Conservation (phyloP, 2,888 invertebrate species). For the Drosophila mayaguana region DNA sequence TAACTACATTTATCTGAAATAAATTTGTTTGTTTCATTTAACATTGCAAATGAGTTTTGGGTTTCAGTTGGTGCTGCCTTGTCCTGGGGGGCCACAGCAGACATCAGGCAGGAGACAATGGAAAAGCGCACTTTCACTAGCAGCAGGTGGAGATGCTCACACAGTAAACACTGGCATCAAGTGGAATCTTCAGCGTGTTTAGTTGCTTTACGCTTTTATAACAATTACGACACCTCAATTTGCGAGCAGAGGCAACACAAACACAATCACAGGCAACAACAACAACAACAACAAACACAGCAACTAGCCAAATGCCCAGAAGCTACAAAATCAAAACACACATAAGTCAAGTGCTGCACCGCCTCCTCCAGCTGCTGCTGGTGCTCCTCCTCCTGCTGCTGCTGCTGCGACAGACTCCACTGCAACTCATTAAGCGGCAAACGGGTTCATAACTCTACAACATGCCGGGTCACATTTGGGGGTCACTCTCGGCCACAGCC, state of each 20-base stretch:
- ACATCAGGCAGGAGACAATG: constrained; percentile 49
- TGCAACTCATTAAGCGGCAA: constrained; percentile 71
- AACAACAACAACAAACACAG: not conserved
- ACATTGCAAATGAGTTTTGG: constrained; percentile 65
- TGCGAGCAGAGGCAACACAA: constrained; percentile 27
- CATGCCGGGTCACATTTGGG: constrained; percentile 42
- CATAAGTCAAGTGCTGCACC: constrained; percentile 34
- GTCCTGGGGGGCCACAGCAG: constrained; percentile 43
- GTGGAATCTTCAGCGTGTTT: constrained; percentile 40
- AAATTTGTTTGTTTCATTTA: constrained; percentile 55
- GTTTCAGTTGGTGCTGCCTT: constrained; percentile 3
- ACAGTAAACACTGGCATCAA: constrained; percentile 32
- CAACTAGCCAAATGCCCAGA: constrained; percentile 67
- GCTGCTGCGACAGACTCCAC: constrained; percentile 33
- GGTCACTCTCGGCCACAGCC: constrained; percentile 23
- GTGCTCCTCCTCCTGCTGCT: constrained; percentile 10
- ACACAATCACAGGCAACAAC: no score
- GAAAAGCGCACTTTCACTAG: constrained; percentile 73
- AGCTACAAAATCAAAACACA: constrained; percentile 70
- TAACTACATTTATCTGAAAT: constrained; percentile 12
- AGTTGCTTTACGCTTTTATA: constrained; percentile 27
- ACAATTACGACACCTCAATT: constrained; percentile 80
- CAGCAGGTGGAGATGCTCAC: constrained; percentile 55
- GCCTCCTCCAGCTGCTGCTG: constrained; percentile 30
- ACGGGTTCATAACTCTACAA: constrained; percentile 76